These are phyloP conservation scores for Idaea biselata DNA, from an alignment of 2,888 invertebrate genomes.

Conservation along the genomic window DNA sequence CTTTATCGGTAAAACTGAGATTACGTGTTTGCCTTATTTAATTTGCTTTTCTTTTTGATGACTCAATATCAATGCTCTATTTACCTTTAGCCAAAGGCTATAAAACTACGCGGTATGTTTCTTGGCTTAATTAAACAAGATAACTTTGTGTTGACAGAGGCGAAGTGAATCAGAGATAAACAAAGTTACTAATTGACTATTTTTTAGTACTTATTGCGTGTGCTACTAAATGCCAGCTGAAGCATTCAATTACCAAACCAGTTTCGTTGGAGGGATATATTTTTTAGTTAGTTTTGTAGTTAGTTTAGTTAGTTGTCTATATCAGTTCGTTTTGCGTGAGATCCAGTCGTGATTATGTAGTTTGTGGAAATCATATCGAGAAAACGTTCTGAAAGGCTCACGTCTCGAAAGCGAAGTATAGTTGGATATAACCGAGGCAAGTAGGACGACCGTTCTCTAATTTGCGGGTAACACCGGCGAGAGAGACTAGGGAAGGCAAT, in stretches of 20 bases:
- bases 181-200: conserved; percentile 24
- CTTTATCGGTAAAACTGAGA: conserved; percentile 67
- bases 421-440: conserved; percentile 44
- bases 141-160: conserved; percentile 30
- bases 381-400: conserved; percentile 23
- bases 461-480: conserved; percentile 53
- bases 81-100: conserved; percentile 30
- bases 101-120: conserved; percentile 32
- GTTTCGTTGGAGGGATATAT: not conserved
- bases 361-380: conserved; percentile 27
- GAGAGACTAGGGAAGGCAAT: conserved; percentile 61
- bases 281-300: not conserved
- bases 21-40: conserved; percentile 67
- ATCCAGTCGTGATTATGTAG: conserved; percentile 21
- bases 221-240: not conserved
- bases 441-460: conserved; percentile 60
- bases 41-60: conserved; percentile 55
- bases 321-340: conserved; percentile 15
- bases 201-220: conserved; percentile 11
- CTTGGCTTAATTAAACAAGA: conserved; percentile 32
- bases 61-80: conserved; percentile 54
- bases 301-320: not conserved
- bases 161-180: conserved; percentile 27
- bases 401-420: conserved; percentile 31
- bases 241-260: not conserved